Evolutionary conservation across 2,888 invertebrate genomes (phyloP).

Genomic region (Drosophila melanocephala): DNA sequence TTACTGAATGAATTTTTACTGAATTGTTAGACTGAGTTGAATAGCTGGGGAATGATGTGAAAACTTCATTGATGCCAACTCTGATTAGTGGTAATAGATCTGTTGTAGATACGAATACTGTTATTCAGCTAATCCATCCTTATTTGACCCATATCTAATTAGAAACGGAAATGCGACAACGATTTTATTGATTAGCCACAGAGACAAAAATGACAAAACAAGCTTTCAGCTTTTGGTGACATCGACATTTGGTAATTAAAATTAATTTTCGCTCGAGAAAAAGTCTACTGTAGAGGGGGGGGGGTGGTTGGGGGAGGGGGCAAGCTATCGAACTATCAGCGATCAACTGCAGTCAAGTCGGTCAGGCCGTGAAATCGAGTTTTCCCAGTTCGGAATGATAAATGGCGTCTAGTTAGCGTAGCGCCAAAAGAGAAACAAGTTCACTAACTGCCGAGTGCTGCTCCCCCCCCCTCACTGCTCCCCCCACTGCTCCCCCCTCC

Average conservation of each 20-base stretch:
- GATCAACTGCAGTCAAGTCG: constrained; percentile 41
- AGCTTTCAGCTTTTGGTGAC: constrained; percentile 50
- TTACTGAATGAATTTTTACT: neutral
- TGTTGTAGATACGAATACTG: neutral
- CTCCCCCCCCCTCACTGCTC: neutral
- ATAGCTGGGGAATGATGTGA: neutral
- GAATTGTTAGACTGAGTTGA: neutral
- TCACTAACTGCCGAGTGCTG: constrained; percentile 43
- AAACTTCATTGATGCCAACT: neutral
- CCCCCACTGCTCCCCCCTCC: constrained; percentile 2
- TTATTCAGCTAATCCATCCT: neutral
- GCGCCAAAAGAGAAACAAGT: constrained; percentile 78
- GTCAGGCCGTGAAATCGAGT: constrained; percentile 66
- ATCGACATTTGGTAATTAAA: constrained; percentile 70
- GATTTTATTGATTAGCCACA: constrained; percentile 59
- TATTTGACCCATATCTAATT: constrained; percentile 13
- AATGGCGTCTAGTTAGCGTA: constrained; percentile 76
- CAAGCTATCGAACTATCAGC: constrained; percentile 14
- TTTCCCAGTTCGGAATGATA: constrained; percentile 75
- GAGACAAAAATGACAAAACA: constrained; percentile 36
- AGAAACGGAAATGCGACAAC: constrained; percentile 44
- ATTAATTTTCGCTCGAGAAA: constrained; percentile 65
- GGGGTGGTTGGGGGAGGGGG: neutral
- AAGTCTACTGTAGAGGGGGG: constrained; percentile 12
- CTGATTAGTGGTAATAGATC: neutral